Conservation (phyloP, 2,888 invertebrate species). For the Hirtodrosophila histrioides region DNA sequence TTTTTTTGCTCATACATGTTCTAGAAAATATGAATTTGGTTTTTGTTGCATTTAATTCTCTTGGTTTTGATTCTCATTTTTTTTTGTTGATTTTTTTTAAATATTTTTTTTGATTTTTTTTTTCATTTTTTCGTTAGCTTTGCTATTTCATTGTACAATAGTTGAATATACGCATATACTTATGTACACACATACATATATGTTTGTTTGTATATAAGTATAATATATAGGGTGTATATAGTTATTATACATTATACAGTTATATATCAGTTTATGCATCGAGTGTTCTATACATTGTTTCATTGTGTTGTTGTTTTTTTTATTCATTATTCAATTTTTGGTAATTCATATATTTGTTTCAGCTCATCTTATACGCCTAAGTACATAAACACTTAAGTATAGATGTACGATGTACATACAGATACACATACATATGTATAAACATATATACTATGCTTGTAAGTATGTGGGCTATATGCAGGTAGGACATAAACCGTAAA, state of each 20-base stretch:
- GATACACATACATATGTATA: slow-evolving; percentile 13
- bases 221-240: slow-evolving; percentile 56
- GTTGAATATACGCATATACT: slow-evolving; percentile 41
- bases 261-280: slow-evolving; percentile 33
- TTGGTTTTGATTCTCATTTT: slow-evolving; percentile 18
- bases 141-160: slow-evolving; percentile 71
- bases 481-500: slow-evolving; percentile 55
- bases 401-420: slow-evolving; percentile 22
- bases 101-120: slow-evolving; percentile 15
- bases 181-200: slow-evolving; percentile 23
- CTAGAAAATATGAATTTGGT: slow-evolving; percentile 63
- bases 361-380: slow-evolving; percentile 61
- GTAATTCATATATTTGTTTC: slow-evolving; percentile 38
- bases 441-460: slow-evolving; percentile 28
- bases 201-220: slow-evolving; percentile 40
- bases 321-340: slow-evolving; percentile 20
- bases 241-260: slow-evolving; percentile 40
- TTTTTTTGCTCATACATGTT: slow-evolving; percentile 57
- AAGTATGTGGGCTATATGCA: slow-evolving; percentile 47
- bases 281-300: slow-evolving; percentile 69
- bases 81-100: slow-evolving; percentile 25
- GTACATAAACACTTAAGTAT: slow-evolving; percentile 40
- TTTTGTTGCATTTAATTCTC: slow-evolving; percentile 7
- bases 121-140: slow-evolving; percentile 46
- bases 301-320: slow-evolving; percentile 53